A percentile compares a stretch with the other conserved stretches of the same genome.
These are phyloP conservation scores for Cylas formicarius DNA, from an alignment of 1,140 invertebrate genomes.

Conservation along the genomic window DNA sequence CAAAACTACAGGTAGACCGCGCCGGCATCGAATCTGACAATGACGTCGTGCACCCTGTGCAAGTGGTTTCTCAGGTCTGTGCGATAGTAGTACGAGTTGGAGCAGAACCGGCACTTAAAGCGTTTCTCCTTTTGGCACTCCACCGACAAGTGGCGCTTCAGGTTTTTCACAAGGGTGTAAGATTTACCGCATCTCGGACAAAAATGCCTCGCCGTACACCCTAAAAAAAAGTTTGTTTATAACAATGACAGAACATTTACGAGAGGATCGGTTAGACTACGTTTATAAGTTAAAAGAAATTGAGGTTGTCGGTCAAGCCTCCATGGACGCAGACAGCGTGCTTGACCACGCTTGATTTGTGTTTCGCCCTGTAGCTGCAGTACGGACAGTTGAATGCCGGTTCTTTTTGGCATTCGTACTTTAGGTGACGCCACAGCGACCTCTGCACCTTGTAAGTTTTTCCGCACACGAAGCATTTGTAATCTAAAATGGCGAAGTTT, in stretches of 20 bases:
- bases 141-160: conserved; percentile 48
- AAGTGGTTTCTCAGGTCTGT: conserved; percentile 33
- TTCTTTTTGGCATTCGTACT: conserved; percentile 47
- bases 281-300: conserved; percentile 1
- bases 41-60: conserved; percentile 30
- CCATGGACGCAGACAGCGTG: conserved; percentile 5
- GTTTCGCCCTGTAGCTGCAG: conserved; percentile 11
- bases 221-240: no score
- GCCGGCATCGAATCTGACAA: conserved; percentile 1
- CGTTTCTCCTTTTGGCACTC: conserved; percentile 48
- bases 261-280: not conserved
- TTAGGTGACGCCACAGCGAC: conserved; percentile 37
- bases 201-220: conserved; percentile 25
- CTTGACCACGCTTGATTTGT: not conserved
- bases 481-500: conserved; percentile 5
- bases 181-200: conserved; percentile 44
- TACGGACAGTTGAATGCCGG: conserved; percentile 44
- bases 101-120: conserved; percentile 45
- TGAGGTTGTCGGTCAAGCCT: not conserved
- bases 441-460: conserved; percentile 16
- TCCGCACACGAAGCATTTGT: conserved; percentile 12
- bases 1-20: no score
- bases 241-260: not conserved
- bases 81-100: conserved; percentile 29
- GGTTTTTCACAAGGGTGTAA: conserved; percentile 47